Evolutionary conservation across 2,888 invertebrate genomes (phyloP), one percentile per base, ranked within the genome.

Genomic region (Pollenia labialis): DNA sequence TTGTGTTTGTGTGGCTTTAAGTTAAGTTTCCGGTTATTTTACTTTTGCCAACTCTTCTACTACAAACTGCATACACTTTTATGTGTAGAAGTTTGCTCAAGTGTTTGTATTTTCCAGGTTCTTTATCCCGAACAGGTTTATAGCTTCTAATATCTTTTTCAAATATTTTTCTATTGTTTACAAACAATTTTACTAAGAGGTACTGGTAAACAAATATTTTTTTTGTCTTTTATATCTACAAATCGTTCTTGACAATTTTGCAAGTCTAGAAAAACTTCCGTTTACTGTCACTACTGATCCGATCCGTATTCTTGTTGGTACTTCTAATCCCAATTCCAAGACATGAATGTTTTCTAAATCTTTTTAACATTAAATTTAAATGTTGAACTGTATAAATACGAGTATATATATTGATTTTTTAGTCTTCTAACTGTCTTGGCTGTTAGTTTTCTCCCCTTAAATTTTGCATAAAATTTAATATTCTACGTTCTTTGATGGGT

Each of bases 11-110:
- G 75, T 74, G 83, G 84, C 74, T 84, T 86, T 74, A 62, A 72
- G 76, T 84, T 87, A 81, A 76, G 72, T 84, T 84, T 87, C 84
- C 87, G 84, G 77, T 84, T 87, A 84, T 84, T 77, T 84, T 81
- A 81, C 77, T 81, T 84, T 79, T 75, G 81, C 81, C 84, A 87
- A 87, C 84, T 84, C 84, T 58, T 16, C 40, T 50, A 58, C n/a
- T 58, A 48, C 48, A 9, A 23, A 18, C 0, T 77, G 18, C 50
- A 32, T n/a, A 1, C 32, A 32, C 6, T 16, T 18, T 7, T 23
- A 11, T 58, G 14, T 58, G 2, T 23, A 46, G 1, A 42, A 10
- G 32, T 71, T 80, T 80, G 14, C 44, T 54, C n/a, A 16, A 32
- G 56, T 60, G 42, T 52, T 4, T 16, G n/a, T 32, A 11, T 60